Percentiles rank a stretch among this genome's conserved stretches.
These are phyloP conservation scores for Bombus vancouverensis DNA, from an alignment of 1,140 invertebrate species.

Conservation along the genomic window DNA sequence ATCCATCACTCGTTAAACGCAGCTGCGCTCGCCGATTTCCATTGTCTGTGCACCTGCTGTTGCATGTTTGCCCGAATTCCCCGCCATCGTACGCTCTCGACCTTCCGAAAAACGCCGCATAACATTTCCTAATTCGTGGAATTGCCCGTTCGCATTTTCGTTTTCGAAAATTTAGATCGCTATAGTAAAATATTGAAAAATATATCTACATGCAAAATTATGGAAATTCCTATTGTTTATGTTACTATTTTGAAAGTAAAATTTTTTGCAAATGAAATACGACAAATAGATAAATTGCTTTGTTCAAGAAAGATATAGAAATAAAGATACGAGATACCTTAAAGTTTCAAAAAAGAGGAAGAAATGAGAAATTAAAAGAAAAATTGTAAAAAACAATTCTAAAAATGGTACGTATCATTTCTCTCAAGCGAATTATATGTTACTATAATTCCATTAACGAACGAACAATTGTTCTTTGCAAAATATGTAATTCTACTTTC, in stretches of 20 bases:
- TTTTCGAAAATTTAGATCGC: background rate
- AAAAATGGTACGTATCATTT: too few species aligned
- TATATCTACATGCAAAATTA: too few species aligned
- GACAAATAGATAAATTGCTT: too few species aligned
- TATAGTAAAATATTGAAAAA: background rate
- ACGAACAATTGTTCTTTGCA: background rate
- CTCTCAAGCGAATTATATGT: too few species aligned
- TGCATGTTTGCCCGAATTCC: constrained; percentile 48
- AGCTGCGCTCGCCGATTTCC: constrained; percentile 62
- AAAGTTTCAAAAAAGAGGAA: too few species aligned
- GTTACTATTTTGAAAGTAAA: too few species aligned
- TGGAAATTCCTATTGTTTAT: too few species aligned
- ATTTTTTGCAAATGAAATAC: too few species aligned
- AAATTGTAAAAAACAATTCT: too few species aligned
- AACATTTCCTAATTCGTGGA: constrained; percentile 9
- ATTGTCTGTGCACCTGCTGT: constrained; percentile 58
- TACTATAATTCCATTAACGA: background rate
- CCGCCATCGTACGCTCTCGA: background rate
- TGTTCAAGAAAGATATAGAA: too few species aligned
- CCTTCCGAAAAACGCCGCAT: background rate
- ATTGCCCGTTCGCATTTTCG: background rate
- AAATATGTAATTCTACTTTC: background rate
- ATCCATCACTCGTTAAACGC: constrained; percentile 63
- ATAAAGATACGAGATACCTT: too few species aligned
- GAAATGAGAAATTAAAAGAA: too few species aligned